Percentiles rank a stretch among this genome's conserved stretches.
Evolutionary conservation across 2,113 vertebrate species (phyloP).

Genomic region (Sinocyclocheilus rhinocerous): DNA sequence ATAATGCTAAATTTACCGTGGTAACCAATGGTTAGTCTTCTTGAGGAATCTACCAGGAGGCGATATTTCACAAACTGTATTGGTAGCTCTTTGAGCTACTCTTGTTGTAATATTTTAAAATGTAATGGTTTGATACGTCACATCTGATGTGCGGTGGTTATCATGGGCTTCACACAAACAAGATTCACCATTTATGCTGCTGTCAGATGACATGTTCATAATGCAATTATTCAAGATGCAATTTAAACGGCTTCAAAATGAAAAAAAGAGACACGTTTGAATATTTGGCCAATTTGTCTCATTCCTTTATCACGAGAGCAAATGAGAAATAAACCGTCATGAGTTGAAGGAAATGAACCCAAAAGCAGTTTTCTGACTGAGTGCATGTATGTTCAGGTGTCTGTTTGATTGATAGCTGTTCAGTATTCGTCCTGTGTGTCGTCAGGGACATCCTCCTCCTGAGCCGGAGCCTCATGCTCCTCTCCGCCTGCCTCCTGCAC

Average conservation of each 20-base stretch:
- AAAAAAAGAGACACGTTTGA: background rate
- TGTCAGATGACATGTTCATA: background rate
- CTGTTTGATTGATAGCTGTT: slow-evolving; percentile 59
- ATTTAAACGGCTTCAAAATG: slow-evolving; percentile 15
- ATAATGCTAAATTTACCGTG: slow-evolving; percentile 67
- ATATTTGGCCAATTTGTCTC: slow-evolving; percentile 20
- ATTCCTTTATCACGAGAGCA: background rate
- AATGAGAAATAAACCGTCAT: slow-evolving; percentile 31
- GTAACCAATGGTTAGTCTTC: slow-evolving; percentile 65
- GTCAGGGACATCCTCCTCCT: slow-evolving; percentile 80
- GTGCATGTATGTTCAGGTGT: slow-evolving; percentile 41
- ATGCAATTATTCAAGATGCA: background rate
- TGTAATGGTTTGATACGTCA: background rate
- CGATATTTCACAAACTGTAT: background rate
- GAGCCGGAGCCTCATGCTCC: slow-evolving; percentile 86
- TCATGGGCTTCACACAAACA: background rate
- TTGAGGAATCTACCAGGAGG: background rate
- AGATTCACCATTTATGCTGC: slow-evolving; percentile 11
- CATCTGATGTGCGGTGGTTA: background rate
- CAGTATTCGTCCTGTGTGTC: slow-evolving; percentile 98
- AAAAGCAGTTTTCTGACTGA: slow-evolving; percentile 80
- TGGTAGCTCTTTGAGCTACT: background rate
- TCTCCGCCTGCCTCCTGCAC: slow-evolving; percentile 86
- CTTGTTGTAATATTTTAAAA: background rate
- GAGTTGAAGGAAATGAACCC: slow-evolving; percentile 64